Evolutionary conservation across 2,113 vertebrate species (phyloP).

Genomic region (Nesoenas mayeri): DNA sequence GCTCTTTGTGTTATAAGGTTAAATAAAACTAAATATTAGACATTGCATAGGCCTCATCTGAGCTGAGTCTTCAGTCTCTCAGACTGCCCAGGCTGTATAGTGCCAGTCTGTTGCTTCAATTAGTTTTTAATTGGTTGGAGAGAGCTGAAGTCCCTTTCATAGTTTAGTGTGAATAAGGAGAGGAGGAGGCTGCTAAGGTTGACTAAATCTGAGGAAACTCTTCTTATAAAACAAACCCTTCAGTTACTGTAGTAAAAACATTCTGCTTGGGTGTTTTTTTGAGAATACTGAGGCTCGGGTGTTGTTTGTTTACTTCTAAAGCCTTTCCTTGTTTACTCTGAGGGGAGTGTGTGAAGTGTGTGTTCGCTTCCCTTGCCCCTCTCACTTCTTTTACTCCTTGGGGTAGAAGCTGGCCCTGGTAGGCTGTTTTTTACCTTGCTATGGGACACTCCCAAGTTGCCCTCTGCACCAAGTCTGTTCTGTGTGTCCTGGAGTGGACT

Average conservation of each 20-base stretch:
- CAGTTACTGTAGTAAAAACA: neutral
- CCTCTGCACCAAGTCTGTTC: neutral
- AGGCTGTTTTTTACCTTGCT: neutral
- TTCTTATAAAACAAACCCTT: neutral
- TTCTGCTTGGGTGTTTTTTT: constrained; percentile 33
- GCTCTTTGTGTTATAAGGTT: neutral
- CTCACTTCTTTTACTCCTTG: neutral
- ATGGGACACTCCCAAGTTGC: neutral
- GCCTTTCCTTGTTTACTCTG: neutral
- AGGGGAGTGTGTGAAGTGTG: neutral
- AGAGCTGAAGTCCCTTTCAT: constrained; percentile 51
- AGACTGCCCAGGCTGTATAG: neutral
- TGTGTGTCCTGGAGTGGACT: neutral
- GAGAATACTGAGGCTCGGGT: rapidly evolving
- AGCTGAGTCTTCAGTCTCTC: neutral
- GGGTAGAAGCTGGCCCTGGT: neutral
- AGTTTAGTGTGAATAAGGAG: constrained; percentile 18
- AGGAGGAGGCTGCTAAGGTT: constrained; percentile 14
- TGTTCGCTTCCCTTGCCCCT: neutral
- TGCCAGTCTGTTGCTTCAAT: constrained; percentile 25
- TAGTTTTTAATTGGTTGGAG: constrained; percentile 52
- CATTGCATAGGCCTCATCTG: neutral
- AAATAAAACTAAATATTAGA: constrained; percentile 39
- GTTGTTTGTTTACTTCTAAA: constrained; percentile 2
- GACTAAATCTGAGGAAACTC: constrained; percentile 13